Evolutionary conservation across 2,888 invertebrate species (phyloP).

Genomic region (Bruchidius siliquastri): DNA sequence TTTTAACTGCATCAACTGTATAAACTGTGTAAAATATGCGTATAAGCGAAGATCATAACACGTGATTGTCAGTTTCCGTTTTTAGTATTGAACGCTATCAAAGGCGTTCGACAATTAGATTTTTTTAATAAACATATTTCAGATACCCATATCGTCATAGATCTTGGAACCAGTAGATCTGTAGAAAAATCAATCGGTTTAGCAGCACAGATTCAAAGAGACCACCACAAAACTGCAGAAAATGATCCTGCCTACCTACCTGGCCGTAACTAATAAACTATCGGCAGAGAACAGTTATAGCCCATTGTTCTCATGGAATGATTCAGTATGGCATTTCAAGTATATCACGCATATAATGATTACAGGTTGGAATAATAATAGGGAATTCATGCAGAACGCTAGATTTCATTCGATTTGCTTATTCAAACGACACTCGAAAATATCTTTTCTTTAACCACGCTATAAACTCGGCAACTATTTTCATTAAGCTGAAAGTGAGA

Average conservation of each 20-base stretch:
- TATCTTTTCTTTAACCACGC: too few species aligned
- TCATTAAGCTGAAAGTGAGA: neutral
- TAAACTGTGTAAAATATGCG: too few species aligned
- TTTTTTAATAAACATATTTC: too few species aligned
- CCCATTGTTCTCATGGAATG: neutral
- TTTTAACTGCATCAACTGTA: too few species aligned
- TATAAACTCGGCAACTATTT: neutral
- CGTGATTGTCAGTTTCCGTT: too few species aligned
- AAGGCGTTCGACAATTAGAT: too few species aligned
- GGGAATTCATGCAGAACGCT: neutral
- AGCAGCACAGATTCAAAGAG: too few species aligned
- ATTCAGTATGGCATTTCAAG: neutral
- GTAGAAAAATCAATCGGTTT: too few species aligned
- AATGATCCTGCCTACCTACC: neutral
- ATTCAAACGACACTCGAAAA: neutral
- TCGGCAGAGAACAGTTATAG: neutral
- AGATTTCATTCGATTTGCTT: neutral
- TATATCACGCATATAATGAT: neutral
- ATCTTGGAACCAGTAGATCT: too few species aligned
- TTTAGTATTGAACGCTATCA: too few species aligned
- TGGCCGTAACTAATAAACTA: neutral
- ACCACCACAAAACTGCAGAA: neutral
- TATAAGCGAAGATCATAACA: too few species aligned
- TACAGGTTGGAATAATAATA: neutral
- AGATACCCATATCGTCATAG: too few species aligned